Conservation (phyloP, 2,113 vertebrate species). For the Bufo gargarizans region DNA sequence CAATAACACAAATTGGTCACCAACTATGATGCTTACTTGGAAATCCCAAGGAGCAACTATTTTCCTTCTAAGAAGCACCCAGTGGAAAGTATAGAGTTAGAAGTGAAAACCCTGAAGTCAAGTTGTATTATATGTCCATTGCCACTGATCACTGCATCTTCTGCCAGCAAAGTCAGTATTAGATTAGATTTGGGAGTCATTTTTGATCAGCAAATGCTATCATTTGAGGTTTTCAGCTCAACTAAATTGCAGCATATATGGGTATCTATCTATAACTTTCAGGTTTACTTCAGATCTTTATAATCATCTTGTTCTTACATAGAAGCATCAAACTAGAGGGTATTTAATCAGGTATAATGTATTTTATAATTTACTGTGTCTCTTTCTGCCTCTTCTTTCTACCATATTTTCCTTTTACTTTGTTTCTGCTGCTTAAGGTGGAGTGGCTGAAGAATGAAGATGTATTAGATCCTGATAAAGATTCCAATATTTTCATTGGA, state of each 20-base stretch:
- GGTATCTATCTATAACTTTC: neutral
- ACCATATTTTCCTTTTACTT: neutral
- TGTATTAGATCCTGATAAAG: constrained; percentile 84
- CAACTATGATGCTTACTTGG: no score
- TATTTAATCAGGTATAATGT: neutral
- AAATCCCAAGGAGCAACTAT: no score
- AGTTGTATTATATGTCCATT: no score
- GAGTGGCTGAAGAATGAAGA: constrained; percentile 97
- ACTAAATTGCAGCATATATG: neutral
- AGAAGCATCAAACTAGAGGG: neutral
- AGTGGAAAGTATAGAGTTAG: no score
- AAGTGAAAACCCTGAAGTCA: no score
- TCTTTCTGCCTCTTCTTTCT: neutral
- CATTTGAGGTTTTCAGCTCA: neutral
- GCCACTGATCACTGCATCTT: neutral
- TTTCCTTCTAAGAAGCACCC: no score
- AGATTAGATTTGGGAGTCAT: neutral
- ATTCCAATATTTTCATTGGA: constrained; percentile 91
- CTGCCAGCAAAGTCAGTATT: neutral
- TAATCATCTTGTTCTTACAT: neutral
- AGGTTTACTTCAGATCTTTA: neutral
- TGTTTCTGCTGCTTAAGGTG: constrained; percentile 74
- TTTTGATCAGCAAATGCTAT: neutral
- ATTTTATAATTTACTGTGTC: neutral
- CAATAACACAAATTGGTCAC: no score